These are phyloP conservation scores for Florisuga fusca DNA, from an alignment of 2,797 vertebrate genomes.

Conservation along the genomic window DNA sequence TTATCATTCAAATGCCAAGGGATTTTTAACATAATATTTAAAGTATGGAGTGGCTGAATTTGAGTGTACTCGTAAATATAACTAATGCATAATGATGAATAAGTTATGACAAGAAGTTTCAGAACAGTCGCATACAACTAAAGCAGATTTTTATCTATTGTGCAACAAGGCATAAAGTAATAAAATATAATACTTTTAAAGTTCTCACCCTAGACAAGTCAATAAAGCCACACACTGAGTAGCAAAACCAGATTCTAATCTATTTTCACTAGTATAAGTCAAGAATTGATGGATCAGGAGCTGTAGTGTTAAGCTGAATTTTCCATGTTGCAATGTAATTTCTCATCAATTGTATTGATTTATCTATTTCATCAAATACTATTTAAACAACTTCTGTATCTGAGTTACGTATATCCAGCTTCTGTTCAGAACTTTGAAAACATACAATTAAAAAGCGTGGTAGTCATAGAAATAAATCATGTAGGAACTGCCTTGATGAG, in stretches of 20 bases:
- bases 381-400: neutral
- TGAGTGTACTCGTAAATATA: slow-evolving; percentile 62
- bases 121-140: neutral
- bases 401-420: neutral
- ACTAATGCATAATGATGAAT: slow-evolving; percentile 49
- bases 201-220: neutral
- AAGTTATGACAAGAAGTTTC: slow-evolving; percentile 41
- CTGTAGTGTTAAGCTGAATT: neutral
- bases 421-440: slow-evolving; percentile 7
- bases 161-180: slow-evolving; percentile 24
- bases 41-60: slow-evolving; percentile 56
- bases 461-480: slow-evolving; percentile 52
- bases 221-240: neutral
- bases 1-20: slow-evolving; percentile 55
- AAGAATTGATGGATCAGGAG: neutral
- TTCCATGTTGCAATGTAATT: neutral
- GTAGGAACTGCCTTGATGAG: neutral
- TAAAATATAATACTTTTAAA: neutral
- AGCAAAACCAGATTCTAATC: neutral
- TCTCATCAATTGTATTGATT: slow-evolving; percentile 11
- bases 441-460: neutral
- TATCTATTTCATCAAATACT: slow-evolving; percentile 26
- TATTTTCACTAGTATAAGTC: neutral
- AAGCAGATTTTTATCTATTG: slow-evolving; percentile 30
- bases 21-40: slow-evolving; percentile 53